Evolutionary conservation across 2,888 invertebrate genomes (phyloP), one percentile per base, ranked within the genome.

Genomic region (Gortyna flavago): DNA sequence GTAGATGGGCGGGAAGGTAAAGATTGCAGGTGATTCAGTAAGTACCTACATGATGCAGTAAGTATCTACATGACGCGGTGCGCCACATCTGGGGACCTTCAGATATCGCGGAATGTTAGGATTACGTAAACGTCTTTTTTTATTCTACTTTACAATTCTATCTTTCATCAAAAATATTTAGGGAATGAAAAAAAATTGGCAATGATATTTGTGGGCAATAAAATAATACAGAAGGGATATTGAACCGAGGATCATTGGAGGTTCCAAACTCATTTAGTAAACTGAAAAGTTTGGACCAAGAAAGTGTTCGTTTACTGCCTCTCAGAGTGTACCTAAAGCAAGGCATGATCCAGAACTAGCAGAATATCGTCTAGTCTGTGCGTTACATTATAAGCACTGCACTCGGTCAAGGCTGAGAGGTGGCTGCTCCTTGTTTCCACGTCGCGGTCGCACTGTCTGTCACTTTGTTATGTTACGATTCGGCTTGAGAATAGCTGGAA

Each of bases 391-490:
- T 86, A 62, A 72, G 76, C 66, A 48, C 68, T 85, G 84, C 84
- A 85, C 84, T 88, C 88, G 88, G 88, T 88, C 88, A 87, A 88
- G 88, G 88, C 84, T 88, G 87, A 72, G 74, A 61, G 76, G 83
- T 61, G 83, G 32, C 59, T 76, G 79, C 83, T 79, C 76, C 70
- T 70, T 69, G 86, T 85, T 61, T 75, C 75, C 7, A 78, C 32
- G 66, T 32, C 62, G 32, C 38, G 9, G 66, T 32, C 62, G 32
- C 38, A 13, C 18, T 44, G 68, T 61, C 64, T n/a, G 29, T 18
- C 3, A 21, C 54, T n/a, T n/a, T 29, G 80, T 38, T 16, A 5
- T 29, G 48, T 18, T n/a, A 77, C 18, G 79, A 57, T 32, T 32
- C 4, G 32, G 4, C 18, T 8, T 7, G 21, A 32, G 29, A 32